These are phyloP conservation scores for Matsumurasca onukii DNA, from an alignment of 1,140 invertebrate species.

Conservation along the genomic window DNA sequence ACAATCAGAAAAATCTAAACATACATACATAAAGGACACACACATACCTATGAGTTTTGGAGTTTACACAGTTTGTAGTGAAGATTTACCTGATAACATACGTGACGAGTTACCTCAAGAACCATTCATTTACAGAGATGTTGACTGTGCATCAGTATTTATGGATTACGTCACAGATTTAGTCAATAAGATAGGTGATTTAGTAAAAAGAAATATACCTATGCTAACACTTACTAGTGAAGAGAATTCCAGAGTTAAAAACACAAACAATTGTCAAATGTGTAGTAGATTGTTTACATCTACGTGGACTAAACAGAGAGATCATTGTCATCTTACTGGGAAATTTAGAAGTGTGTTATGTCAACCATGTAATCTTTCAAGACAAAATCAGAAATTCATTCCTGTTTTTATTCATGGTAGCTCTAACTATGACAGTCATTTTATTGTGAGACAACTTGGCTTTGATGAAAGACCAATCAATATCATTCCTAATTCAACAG, in stretches of 20 bases:
- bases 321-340: constrained; percentile 27
- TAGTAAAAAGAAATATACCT: not conserved
- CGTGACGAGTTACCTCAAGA: constrained; percentile 12
- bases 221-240: constrained; percentile 1
- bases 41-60: constrained; percentile 29
- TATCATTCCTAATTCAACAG: constrained; percentile 29
- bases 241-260: not conserved
- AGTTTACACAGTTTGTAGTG: constrained; percentile 6
- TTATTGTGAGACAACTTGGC: constrained; percentile 27
- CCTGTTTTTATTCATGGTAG: constrained; percentile 19
- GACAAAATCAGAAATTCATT: constrained; percentile 11
- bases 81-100: constrained; percentile 24
- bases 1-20: not conserved
- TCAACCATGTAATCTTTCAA: constrained; percentile 24
- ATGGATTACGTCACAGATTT: constrained; percentile 15
- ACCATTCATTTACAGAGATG: constrained; percentile 26
- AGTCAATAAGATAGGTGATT: constrained; percentile 11
- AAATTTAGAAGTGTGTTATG: constrained; percentile 16
- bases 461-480: constrained; percentile 17
- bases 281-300: constrained; percentile 17
- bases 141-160: constrained; percentile 12
- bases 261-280: constrained; percentile 16
- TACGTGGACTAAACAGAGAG: not conserved
- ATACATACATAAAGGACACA: not conserved
- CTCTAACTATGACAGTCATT: constrained; percentile 30